phyloP scores from a whole-genome alignment of 2,113 vertebrate species.

The Prinia subflava region DNA sequence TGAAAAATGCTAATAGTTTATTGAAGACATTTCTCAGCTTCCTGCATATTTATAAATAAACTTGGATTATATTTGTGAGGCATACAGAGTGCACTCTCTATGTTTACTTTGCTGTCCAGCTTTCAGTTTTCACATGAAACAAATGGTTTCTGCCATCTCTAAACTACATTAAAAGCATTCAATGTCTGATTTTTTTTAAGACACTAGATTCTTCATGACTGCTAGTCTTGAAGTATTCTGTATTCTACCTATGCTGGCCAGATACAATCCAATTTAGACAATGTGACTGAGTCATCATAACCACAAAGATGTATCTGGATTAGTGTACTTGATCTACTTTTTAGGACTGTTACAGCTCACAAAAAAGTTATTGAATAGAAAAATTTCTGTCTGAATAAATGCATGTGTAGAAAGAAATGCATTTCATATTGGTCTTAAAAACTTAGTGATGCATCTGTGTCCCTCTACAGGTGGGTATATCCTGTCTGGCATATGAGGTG shows the following conservation, averaged over 20 bases:
- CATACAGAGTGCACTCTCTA: background rate
- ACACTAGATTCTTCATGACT: background rate
- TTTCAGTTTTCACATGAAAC: background rate
- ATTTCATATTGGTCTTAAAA: background rate
- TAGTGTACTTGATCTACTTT: background rate
- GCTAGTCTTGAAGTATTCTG: background rate
- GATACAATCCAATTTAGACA: background rate
- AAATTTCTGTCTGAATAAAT: background rate
- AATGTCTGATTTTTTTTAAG: background rate
- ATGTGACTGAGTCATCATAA: background rate
- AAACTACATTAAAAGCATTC: background rate
- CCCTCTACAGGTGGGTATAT: background rate
- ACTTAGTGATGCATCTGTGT: background rate
- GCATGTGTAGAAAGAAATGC: background rate
- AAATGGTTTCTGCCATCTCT: background rate
- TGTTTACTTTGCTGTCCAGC: background rate
- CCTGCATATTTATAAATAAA: background rate
- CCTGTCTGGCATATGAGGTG: background rate
- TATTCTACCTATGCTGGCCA: background rate
- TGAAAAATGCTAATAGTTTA: background rate
- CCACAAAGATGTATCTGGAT: background rate
- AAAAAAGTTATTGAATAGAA: background rate
- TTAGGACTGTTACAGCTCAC: background rate
- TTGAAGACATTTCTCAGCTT: background rate
- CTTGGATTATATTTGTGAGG: background rate